These are phyloP conservation scores for Ichneumon xanthorius DNA, from an alignment of 2,888 invertebrate species.

Conservation along the genomic window DNA sequence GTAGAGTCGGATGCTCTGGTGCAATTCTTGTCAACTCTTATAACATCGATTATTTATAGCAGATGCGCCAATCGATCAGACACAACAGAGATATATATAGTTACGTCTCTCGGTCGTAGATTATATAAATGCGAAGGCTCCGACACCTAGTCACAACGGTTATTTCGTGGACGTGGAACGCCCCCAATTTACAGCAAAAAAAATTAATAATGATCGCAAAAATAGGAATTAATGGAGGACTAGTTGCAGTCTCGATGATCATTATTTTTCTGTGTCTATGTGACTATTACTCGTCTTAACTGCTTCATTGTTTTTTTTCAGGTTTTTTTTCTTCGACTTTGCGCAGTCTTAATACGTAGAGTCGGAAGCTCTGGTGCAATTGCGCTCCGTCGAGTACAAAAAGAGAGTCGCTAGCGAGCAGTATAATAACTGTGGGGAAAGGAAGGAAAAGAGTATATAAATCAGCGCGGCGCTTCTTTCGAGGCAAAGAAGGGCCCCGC, in stretches of 20 bases:
- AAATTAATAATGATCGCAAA: not conserved
- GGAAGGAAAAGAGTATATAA: conserved; percentile 75
- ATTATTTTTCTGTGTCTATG: not conserved
- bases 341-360: conserved; percentile 1
- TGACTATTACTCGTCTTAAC: not conserved
- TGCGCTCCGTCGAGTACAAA: conserved; percentile 5
- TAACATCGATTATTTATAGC: conserved; percentile 30
- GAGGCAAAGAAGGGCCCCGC: conserved; percentile 63
- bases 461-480: conserved; percentile 79
- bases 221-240: not conserved
- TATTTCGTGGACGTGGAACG: not conserved
- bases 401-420: conserved; percentile 57
- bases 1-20: not conserved
- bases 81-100: not conserved
- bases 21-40: conserved; percentile 38
- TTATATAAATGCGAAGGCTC: conserved; percentile 11
- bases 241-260: not conserved
- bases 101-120: conserved; percentile 13
- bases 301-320: not conserved
- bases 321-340: not conserved
- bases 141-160: not conserved
- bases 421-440: conserved; percentile 57
- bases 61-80: not conserved
- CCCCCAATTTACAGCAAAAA: not conserved
- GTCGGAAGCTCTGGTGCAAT: conserved; percentile 10